Conservation (phyloP, 2,797 vertebrate genomes). For the Bradypodion pumilum region DNA sequence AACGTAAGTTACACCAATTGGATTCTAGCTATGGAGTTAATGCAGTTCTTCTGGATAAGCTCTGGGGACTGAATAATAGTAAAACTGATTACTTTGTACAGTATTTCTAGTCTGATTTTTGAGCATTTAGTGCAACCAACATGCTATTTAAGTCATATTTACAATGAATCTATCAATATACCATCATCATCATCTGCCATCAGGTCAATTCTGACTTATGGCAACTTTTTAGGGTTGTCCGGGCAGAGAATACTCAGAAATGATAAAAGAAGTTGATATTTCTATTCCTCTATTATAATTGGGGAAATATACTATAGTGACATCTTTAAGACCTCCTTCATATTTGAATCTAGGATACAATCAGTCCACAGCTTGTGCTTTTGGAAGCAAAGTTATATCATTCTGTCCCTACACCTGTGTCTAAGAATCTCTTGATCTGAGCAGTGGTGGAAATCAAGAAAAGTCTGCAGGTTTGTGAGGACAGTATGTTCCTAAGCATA, state of each 20-base stretch:
- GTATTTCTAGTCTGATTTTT: background rate
- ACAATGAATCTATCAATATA: background rate
- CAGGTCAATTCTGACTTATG: no score
- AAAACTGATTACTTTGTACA: background rate
- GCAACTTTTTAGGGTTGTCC: no score
- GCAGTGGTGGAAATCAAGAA: background rate
- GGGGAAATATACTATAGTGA: background rate
- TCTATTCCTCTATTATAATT: background rate
- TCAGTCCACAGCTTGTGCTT: background rate
- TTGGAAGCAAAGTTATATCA: background rate
- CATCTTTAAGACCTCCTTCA: background rate
- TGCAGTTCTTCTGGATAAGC: background rate
- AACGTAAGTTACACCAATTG: no score
- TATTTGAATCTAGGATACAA: background rate
- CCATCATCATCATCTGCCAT: no score
- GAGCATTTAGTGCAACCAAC: background rate
- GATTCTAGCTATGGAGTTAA: background rate
- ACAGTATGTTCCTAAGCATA: background rate
- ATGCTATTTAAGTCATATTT: background rate
- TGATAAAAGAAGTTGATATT: background rate
- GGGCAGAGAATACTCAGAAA: no score
- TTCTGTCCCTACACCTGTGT: background rate
- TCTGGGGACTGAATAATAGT: background rate
- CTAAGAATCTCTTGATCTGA: background rate
- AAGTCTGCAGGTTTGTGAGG: background rate